Conservation (phyloP, 2,888 invertebrate genomes). For the Euzetes globulus region DNA sequence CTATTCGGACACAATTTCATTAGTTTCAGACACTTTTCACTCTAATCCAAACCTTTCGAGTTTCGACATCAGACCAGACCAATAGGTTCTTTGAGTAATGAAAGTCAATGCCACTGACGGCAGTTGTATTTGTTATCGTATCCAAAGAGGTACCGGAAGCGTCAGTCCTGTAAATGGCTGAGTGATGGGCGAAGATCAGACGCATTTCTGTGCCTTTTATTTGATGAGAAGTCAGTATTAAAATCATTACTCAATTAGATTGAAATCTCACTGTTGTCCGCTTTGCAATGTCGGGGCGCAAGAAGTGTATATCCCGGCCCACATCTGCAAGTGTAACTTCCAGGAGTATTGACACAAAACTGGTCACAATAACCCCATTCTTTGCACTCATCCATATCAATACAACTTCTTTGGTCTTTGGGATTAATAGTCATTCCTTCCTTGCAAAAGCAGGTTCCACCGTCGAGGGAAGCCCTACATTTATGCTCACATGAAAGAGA, state of each 20-base stretch:
- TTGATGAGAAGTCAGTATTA: neutral
- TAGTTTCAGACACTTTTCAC: too few species aligned
- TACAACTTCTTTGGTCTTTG: conserved; percentile 71
- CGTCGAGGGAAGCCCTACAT: conserved; percentile 79
- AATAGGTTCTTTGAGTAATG: conserved; percentile 67
- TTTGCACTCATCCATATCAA: conserved; percentile 74
- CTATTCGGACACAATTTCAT: neutral
- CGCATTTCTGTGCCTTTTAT: conserved; percentile 48
- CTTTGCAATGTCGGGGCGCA: conserved; percentile 50
- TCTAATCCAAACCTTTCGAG: conserved; percentile 42
- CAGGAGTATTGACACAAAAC: conserved; percentile 77
- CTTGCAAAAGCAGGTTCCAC: conserved; percentile 83
- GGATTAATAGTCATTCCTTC: conserved; percentile 72
- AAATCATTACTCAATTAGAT: neutral
- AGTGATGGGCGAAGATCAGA: conserved; percentile 63
- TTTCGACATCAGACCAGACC: conserved; percentile 76
- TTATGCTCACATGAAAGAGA: conserved; percentile 79
- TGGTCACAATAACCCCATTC: conserved; percentile 69
- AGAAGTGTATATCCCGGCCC: conserved; percentile 64
- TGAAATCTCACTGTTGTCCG: conserved; percentile 44
- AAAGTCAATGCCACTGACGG: conserved; percentile 77
- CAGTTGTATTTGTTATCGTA: conserved; percentile 67
- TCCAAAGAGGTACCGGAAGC: conserved; percentile 55
- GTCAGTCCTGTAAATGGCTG: conserved; percentile 63
- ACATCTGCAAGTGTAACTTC: conserved; percentile 72